A percentile compares a stretch with the other conserved stretches of the same genome.
phyloP scores from a whole-genome alignment of 1,140 invertebrate genomes.

The Leguminivora glycinivorella region DNA sequence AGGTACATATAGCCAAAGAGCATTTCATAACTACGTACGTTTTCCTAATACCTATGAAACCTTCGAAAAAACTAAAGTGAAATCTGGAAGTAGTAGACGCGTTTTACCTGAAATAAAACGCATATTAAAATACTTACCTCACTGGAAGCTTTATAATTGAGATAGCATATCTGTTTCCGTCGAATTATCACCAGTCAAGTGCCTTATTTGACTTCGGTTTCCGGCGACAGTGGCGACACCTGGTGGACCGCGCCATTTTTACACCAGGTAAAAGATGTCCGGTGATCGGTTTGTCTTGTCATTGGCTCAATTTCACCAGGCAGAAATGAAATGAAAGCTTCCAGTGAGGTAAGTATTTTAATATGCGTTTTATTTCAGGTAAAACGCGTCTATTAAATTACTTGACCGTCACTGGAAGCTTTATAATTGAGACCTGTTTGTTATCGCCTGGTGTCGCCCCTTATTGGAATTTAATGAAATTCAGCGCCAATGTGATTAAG shows the following conservation, averaged over 20 bases:
- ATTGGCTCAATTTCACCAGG: too few species aligned
- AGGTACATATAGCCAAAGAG: too few species aligned
- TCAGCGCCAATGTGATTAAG: neutral
- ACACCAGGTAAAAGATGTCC: too few species aligned
- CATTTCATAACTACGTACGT: too few species aligned
- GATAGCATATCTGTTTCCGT: neutral
- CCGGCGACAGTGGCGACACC: neutral
- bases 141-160: constrained; percentile 21
- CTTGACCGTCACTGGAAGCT: constrained; percentile 18
- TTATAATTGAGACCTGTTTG: constrained; percentile 13
- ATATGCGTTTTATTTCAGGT: constrained; percentile 20
- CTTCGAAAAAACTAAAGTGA: too few species aligned
- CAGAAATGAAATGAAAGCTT: constrained; percentile 20
- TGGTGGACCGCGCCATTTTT: too few species aligned
- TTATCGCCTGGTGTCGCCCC: constrained; percentile 13
- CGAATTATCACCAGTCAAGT: neutral
- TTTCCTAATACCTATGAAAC: too few species aligned
- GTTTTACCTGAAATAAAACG: neutral
- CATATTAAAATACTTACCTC: constrained; percentile 23
- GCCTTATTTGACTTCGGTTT: neutral
- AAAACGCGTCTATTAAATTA: constrained; percentile 13
- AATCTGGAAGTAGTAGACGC: too few species aligned
- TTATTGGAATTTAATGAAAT: neutral
- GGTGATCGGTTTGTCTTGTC: too few species aligned
- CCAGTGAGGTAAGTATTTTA: constrained; percentile 22